These are phyloP conservation scores for Martes martes DNA, from an alignment of 2,113 vertebrate genomes.

Conservation along the genomic window DNA sequence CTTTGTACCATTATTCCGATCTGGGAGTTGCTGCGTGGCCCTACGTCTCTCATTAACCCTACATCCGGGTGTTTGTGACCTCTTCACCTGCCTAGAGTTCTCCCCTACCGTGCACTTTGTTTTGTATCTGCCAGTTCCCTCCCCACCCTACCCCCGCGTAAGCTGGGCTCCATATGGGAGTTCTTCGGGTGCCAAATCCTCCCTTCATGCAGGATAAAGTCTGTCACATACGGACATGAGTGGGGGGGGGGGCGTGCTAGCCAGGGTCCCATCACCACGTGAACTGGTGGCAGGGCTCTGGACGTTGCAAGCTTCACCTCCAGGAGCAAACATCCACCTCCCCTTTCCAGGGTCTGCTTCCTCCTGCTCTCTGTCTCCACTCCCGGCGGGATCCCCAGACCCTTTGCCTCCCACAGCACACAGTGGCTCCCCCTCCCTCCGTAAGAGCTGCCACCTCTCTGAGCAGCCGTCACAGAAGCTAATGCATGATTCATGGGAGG, in stretches of 20 bases:
- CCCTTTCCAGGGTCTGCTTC: background rate
- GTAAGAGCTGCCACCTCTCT: accelerated
- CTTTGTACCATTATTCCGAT: slow-evolving; percentile 21
- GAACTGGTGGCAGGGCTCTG: background rate
- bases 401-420: background rate
- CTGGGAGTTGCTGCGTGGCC: background rate
- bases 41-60: background rate
- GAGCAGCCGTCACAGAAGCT: background rate
- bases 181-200: background rate
- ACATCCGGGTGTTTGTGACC: background rate
- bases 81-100: background rate
- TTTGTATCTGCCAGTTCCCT: background rate
- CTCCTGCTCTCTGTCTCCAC: background rate
- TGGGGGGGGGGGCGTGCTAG: background rate
- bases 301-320: background rate
- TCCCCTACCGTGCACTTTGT: background rate
- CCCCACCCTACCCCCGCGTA: background rate
- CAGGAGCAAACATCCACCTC: background rate
- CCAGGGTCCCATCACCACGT: background rate
- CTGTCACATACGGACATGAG: background rate
- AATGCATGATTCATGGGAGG: slow-evolving; percentile 37
- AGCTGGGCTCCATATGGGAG: slow-evolving; percentile 28
- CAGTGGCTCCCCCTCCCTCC: background rate
- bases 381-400: background rate
- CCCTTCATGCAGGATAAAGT: background rate